A percentile compares a stretch with the other conserved stretches of the same genome.
These are phyloP conservation scores for Notothenia rossii DNA, from an alignment of 2,113 vertebrate genomes.

Conservation along the genomic window DNA sequence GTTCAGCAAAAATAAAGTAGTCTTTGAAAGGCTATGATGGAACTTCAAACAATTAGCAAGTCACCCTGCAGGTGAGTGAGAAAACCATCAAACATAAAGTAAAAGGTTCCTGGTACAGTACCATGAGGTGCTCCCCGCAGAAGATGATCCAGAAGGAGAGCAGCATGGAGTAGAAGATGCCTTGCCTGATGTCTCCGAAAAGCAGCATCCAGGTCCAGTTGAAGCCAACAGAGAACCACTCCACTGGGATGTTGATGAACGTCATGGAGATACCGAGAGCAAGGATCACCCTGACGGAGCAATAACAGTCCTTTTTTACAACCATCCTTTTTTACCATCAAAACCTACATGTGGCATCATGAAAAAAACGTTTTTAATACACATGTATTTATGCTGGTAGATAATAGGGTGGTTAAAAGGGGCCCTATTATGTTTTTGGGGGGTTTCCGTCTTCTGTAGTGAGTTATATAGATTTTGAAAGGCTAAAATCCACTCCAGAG, in stretches of 20 bases:
- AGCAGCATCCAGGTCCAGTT: slow-evolving; percentile 99
- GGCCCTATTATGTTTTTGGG: too few species aligned
- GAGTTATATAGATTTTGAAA: too few species aligned
- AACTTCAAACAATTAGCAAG: not conserved
- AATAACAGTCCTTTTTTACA: not conserved
- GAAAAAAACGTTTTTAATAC: too few species aligned
- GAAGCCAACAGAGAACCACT: slow-evolving; percentile 98
- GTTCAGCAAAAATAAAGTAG: not conserved
- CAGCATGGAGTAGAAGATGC: slow-evolving; percentile 98
- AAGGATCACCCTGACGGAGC: slow-evolving; percentile 90
- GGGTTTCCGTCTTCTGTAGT: too few species aligned
- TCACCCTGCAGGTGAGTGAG: slow-evolving; percentile 1
- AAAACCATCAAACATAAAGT: slow-evolving; percentile 4
- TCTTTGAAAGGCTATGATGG: not conserved
- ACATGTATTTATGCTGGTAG: too few species aligned
- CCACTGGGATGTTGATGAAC: slow-evolving; percentile 97
- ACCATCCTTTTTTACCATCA: not conserved
- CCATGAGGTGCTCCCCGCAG: slow-evolving; percentile 99
- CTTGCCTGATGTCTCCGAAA: slow-evolving; percentile 97
- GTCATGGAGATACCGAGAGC: slow-evolving; percentile 98
- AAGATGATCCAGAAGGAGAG: slow-evolving; percentile 99
- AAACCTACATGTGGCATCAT: not conserved
- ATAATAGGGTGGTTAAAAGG: too few species aligned
- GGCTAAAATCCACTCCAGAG: too few species aligned
- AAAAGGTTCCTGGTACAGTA: slow-evolving; percentile 56